Evolutionary conservation across 1,140 invertebrate species (phyloP).

Genomic region (Hesperophylax magnus): DNA sequence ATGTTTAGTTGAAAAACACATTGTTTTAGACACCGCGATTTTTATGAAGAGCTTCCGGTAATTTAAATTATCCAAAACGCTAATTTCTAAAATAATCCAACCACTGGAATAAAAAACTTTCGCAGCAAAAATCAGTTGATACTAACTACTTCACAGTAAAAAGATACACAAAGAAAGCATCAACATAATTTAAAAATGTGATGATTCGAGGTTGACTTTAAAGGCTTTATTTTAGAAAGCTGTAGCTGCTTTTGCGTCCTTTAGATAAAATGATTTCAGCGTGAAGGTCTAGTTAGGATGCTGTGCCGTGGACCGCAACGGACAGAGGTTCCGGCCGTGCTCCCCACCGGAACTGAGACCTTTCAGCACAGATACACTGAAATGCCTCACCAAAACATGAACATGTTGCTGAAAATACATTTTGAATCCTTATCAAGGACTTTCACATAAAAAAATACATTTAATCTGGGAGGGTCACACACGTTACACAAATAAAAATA

Average conservation of each 20-base stretch:
- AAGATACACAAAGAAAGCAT: no score
- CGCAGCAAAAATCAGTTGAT: no score
- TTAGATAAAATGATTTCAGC: background rate
- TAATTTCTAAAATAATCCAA: background rate
- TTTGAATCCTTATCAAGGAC: constrained; percentile 20
- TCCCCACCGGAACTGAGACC: constrained; percentile 33
- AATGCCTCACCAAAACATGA: constrained; percentile 16
- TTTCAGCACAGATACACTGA: constrained; percentile 34
- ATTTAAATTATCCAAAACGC: background rate
- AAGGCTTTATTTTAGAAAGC: no score
- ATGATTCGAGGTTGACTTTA: no score
- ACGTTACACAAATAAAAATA: no score
- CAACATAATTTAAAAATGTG: no score
- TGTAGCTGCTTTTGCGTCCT: background rate
- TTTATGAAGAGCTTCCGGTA: no score
- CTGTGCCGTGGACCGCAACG: constrained; percentile 18
- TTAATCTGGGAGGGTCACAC: background rate
- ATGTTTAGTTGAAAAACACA: no score
- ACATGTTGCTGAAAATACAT: constrained; percentile 32
- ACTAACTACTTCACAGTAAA: no score
- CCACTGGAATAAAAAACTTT: background rate
- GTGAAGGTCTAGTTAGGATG: background rate
- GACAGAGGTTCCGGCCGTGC: constrained; percentile 30
- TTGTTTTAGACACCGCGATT: no score
- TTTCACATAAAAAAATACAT: background rate